Base-by-base conservation (phyloP, 2,888 invertebrate species). In the Trypoxylon attenuatum region DNA sequence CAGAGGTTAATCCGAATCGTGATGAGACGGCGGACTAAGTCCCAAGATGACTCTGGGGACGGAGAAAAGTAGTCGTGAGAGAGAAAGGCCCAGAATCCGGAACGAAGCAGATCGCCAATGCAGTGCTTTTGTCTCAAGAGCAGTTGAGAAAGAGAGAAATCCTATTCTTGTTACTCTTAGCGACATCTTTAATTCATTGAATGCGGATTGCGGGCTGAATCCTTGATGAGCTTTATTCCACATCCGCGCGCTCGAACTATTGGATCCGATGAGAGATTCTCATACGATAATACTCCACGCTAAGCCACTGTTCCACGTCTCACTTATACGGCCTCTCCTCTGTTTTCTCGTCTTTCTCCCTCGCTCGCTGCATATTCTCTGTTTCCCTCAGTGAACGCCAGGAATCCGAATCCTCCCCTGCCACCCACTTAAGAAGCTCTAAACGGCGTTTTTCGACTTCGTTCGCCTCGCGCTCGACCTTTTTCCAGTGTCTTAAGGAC, bases 161-260 rank as follows among this genome's bases (percentile, higher is more conserved):
- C 83, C 79, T 82, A 82, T 84, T 86, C 84, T 85, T 84, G 85
- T 85, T 86, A 85, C 84, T 83, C 76, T 76, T 71, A 78, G 79
- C 75, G 84, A 86, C 83, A 86, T 86, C 86, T 86, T 86, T 86
- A 86, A 86, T 86, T 86, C 86, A 86, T 85, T 83, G 84, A 84
- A 84, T 84, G 82, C 85, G 85, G 85, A 84, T 86, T 84, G 85
- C 81, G 82, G 85, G 76, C 79, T 86, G 86, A 85, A 86, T 86
- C 80, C 80, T 77, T 83, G 83, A 86, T 85, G 84, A 86, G 85
- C 82, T 84, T 84, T 84, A 86, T 85, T 85, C 84, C 86, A 84
- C 84, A 82, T 86, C 84, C 82, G 80, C 81, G 82, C 82, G 81
- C 80, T 79, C 79, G 76, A 86, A 82, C 84, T 84, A 84, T 85